phyloP scores from a whole-genome alignment of 2,113 vertebrate genomes.

The Podiceps cristatus region DNA sequence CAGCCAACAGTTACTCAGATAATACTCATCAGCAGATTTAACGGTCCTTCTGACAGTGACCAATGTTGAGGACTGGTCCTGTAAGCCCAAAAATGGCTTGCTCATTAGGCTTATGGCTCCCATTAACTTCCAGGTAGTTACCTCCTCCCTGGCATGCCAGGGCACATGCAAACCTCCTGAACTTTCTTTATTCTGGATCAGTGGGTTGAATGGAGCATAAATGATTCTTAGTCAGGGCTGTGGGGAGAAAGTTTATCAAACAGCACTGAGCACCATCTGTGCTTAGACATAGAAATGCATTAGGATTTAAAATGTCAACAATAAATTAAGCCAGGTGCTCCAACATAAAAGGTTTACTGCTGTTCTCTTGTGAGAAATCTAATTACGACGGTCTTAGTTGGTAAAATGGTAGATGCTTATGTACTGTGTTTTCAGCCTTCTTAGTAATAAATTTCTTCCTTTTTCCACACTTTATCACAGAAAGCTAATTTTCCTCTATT shows the following conservation, averaged over 20 bases:
- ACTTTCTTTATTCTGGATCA: neutral
- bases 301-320: conserved; percentile 44
- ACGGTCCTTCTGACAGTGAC: neutral
- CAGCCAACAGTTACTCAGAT: neutral
- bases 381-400: neutral
- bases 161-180: neutral
- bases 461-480: neutral
- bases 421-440: neutral
- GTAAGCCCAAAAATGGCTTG: neutral
- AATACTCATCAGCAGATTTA: neutral
- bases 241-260: neutral
- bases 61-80: neutral
- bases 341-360: conserved; percentile 11
- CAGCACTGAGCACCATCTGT: conserved; percentile 13
- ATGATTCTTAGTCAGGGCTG: neutral
- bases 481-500: conserved; percentile 20
- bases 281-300: neutral
- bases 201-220: neutral
- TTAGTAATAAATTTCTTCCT: neutral
- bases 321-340: conserved; percentile 39
- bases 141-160: neutral
- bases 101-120: neutral
- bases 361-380: conserved; percentile 21
- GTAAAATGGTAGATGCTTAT: neutral
- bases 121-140: neutral